Conservation (phyloP, 2,888 invertebrate genomes). For the Lottia scabra region DNA sequence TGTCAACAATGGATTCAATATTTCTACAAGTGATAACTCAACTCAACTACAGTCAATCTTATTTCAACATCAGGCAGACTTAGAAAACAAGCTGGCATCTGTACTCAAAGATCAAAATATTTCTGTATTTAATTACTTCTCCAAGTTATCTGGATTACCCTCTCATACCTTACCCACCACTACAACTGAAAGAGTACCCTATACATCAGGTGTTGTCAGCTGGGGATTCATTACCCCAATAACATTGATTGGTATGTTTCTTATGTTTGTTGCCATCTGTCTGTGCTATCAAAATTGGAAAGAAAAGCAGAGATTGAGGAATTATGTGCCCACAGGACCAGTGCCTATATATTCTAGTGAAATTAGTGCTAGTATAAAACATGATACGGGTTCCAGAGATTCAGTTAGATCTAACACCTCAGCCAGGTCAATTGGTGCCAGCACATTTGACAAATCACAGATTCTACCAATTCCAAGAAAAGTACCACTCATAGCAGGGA, state of each 20-base stretch:
- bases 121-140: not conserved
- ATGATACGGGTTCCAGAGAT: conserved; percentile 32
- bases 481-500: not conserved
- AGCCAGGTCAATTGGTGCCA: conserved; percentile 24
- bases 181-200: not conserved
- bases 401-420: conserved; percentile 49
- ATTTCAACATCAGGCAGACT: too few relatives aligned
- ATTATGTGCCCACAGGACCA: not conserved
- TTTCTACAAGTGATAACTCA: too few relatives aligned
- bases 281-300: conserved; percentile 49
- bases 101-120: not conserved
- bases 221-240: conserved; percentile 47
- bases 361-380: conserved; percentile 18
- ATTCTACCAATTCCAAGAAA: not conserved
- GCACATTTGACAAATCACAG: not conserved
- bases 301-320: conserved; percentile 32
- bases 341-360: not conserved
- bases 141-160: not conserved
- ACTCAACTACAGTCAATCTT: too few relatives aligned
- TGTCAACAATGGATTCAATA: too few relatives aligned
- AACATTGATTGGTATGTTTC: conserved; percentile 42
- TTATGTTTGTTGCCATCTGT: conserved; percentile 40
- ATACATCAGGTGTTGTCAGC: conserved; percentile 24
- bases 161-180: not conserved
- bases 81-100: too few relatives aligned